Evolutionary conservation across 2,113 vertebrate genomes (phyloP).

Genomic region (Cacatua alba): DNA sequence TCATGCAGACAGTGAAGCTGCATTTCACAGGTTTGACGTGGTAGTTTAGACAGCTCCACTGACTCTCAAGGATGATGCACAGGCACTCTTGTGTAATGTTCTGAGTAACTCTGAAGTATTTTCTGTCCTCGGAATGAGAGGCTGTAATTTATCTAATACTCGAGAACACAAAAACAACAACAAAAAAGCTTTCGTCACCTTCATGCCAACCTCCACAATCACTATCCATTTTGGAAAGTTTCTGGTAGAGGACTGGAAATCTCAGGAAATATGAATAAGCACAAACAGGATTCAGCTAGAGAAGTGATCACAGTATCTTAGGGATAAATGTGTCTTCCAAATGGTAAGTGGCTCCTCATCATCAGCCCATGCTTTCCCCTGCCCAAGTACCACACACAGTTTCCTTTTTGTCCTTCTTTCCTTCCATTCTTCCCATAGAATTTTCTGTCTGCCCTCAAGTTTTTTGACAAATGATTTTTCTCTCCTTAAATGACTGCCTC

Average conservation of each 20-base stretch:
- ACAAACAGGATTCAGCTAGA: neutral
- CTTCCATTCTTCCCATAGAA: neutral
- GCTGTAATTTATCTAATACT: neutral
- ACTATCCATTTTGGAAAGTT: neutral
- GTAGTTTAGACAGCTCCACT: neutral
- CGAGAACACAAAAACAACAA: neutral
- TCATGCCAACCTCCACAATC: neutral
- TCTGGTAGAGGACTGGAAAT: neutral
- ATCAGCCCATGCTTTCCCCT: neutral
- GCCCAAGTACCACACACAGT: fast-evolving
- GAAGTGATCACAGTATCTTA: neutral
- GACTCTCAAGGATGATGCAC: neutral
- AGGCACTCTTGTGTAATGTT: neutral
- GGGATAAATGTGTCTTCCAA: neutral
- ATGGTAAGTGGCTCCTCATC: neutral
- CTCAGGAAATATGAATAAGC: neutral
- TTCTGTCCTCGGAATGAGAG: neutral
- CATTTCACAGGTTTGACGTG: neutral
- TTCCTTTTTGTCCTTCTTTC: neutral
- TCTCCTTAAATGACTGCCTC: neutral
- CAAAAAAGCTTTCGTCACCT: neutral
- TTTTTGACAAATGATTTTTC: neutral
- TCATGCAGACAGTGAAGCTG: neutral
- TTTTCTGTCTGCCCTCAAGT: neutral
- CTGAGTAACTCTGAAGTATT: neutral